Conservation (phyloP, 53 echinoderm and acorn worm species). For the Astropecten irregularis region DNA sequence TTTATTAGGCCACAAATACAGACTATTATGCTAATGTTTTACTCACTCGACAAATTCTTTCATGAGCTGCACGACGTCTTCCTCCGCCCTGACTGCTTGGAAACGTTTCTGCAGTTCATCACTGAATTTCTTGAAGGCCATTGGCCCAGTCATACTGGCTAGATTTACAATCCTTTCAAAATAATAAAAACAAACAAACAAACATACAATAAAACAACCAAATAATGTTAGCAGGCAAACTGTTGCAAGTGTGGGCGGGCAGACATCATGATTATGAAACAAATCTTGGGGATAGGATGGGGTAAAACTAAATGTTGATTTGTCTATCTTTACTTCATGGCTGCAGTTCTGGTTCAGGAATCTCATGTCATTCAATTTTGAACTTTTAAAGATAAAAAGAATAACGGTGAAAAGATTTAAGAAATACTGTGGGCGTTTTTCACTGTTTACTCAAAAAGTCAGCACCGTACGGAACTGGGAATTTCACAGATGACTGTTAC, state of each 20-base stretch:
- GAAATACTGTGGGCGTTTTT: too few relatives aligned
- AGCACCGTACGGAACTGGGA: too few relatives aligned
- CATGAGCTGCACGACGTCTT: conserved; percentile 62
- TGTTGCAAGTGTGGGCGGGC: too few relatives aligned
- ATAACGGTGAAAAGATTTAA: too few relatives aligned
- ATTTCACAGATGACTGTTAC: too few relatives aligned
- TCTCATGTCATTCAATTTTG: too few relatives aligned
- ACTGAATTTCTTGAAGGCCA: conserved; percentile 58
- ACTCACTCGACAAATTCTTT: conserved; percentile 66
- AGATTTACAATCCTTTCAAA: conserved; percentile 82
- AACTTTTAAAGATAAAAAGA: too few relatives aligned
- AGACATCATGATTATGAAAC: background rate
- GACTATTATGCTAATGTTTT: too few relatives aligned
- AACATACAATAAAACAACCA: background rate
- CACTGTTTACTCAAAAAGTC: too few relatives aligned
- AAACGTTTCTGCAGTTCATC: conserved; percentile 53
- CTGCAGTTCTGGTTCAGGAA: too few relatives aligned
- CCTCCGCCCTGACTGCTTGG: conserved; percentile 23
- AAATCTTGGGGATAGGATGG: background rate
- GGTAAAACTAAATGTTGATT: background rate
- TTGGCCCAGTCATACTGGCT: conserved; percentile 43
- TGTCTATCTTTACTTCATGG: too few relatives aligned
- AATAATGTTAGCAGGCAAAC: background rate
- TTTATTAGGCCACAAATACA: too few relatives aligned
- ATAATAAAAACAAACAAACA: background rate